Conservation (phyloP, 2,888 invertebrate species). For the Eupithecia inturbata region DNA sequence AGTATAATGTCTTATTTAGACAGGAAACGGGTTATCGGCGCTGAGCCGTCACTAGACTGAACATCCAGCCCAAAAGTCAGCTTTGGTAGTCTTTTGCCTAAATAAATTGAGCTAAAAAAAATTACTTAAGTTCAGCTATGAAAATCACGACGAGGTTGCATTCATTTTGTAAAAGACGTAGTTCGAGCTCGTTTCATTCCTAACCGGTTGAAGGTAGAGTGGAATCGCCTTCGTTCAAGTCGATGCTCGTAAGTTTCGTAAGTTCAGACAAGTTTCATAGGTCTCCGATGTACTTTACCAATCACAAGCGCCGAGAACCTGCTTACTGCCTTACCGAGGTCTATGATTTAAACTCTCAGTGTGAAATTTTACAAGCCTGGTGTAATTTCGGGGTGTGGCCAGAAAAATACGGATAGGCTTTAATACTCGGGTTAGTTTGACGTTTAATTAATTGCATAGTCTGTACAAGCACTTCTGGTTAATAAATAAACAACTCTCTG, state of each 20-base stretch:
- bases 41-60: not conserved
- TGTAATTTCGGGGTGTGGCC: constrained; percentile 48
- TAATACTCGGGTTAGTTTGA: constrained; percentile 42
- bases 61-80: not conserved
- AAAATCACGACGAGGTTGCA: not conserved
- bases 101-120: no score
- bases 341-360: constrained; percentile 60
- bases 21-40: constrained; percentile 17
- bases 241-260: not conserved
- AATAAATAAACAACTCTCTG: constrained; percentile 24
- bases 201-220: not conserved
- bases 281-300: not conserved
- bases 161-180: not conserved
- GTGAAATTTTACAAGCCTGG: constrained; percentile 54
- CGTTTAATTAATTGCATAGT: constrained; percentile 43
- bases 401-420: constrained; percentile 44
- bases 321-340: constrained; percentile 4
- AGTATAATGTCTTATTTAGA: constrained; percentile 43
- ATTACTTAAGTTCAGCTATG: no score
- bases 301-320: constrained; percentile 3
- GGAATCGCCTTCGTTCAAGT: not conserved
- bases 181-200: not conserved
- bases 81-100: not conserved
- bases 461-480: constrained; percentile 24
- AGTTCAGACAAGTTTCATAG: not conserved